A percentile compares a stretch with the other conserved stretches of the same genome.
phyloP scores from a whole-genome alignment of 92 coral and sea anemone genomes.

The Blastomussa wellsi region DNA sequence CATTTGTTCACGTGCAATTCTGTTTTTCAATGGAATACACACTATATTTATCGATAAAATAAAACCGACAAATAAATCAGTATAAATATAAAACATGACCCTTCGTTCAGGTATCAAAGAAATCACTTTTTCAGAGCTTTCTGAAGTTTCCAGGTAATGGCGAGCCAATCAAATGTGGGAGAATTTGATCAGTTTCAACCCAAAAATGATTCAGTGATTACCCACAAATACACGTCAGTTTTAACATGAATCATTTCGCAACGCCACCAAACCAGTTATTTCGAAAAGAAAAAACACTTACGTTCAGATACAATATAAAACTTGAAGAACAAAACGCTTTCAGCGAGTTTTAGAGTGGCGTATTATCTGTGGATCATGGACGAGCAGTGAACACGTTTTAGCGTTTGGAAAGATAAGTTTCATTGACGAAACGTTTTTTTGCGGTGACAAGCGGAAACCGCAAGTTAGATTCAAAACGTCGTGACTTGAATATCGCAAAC shows the following conservation, averaged over 20 bases:
- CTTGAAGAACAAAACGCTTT: background rate
- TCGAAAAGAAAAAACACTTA: slow-evolving; percentile 1
- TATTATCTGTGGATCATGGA: no score
- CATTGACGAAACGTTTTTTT: background rate
- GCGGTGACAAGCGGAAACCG: background rate
- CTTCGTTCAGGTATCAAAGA: background rate
- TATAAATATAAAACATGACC: background rate
- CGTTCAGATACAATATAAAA: slow-evolving; percentile 5
- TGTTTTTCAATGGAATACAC: background rate
- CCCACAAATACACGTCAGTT: background rate
- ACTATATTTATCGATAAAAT: background rate
- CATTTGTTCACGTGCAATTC: slow-evolving; percentile 1
- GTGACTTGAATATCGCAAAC: background rate
- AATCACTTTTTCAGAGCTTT: background rate
- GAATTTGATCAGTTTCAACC: background rate
- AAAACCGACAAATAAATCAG: background rate
- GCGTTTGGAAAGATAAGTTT: background rate
- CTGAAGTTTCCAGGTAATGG: background rate
- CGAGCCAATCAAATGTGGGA: background rate
- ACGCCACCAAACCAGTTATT: background rate
- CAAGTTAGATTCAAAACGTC: slow-evolving; percentile 18
- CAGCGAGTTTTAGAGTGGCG: background rate
- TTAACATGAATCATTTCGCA: background rate
- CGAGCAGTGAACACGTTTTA: slow-evolving; percentile 5
- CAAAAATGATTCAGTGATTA: background rate